Conservation (phyloP, 2,888 invertebrate genomes). For the Physocephala rufipes region DNA sequence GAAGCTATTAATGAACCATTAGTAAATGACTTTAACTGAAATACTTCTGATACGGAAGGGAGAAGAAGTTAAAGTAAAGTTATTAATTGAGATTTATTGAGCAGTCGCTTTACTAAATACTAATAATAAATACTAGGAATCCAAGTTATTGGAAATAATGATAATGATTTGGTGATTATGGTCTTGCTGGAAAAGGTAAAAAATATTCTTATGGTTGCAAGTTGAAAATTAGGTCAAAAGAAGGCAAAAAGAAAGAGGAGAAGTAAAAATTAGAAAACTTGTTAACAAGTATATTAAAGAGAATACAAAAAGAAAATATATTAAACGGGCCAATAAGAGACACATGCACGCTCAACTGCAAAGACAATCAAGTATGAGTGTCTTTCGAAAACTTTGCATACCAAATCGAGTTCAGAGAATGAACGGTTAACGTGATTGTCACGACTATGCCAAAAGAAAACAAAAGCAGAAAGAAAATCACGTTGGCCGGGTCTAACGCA, state of each 20-base stretch:
- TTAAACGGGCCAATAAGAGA: not conserved
- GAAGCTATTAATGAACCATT: not conserved
- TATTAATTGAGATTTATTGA: constrained; percentile 31
- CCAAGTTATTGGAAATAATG: too few species aligned
- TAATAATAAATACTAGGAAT: not conserved
- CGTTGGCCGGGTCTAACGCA: not conserved
- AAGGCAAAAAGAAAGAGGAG: constrained; percentile 13
- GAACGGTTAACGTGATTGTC: constrained; percentile 7
- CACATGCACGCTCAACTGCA: not conserved
- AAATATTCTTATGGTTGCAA: too few species aligned
- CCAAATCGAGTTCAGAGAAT: constrained; percentile 23
- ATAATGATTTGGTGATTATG: not conserved
- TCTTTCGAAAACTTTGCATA: constrained; percentile 25
- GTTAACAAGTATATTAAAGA: not conserved
- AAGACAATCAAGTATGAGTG: too few species aligned
- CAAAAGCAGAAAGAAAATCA: not conserved
- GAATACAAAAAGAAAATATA: too few species aligned
- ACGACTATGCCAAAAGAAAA: constrained; percentile 1
- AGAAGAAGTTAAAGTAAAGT: constrained; percentile 24
- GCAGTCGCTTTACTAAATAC: not conserved
- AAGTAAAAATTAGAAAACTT: constrained; percentile 21
- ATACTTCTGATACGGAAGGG: not conserved
- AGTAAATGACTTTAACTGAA: too few species aligned
- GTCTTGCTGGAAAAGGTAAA: too few species aligned
- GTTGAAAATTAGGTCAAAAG: constrained; percentile 51